Evolutionary conservation across 2,113 vertebrate genomes (phyloP), one percentile per base, ranked within the genome.

Genomic region (Oncorhynchus mykiss): DNA sequence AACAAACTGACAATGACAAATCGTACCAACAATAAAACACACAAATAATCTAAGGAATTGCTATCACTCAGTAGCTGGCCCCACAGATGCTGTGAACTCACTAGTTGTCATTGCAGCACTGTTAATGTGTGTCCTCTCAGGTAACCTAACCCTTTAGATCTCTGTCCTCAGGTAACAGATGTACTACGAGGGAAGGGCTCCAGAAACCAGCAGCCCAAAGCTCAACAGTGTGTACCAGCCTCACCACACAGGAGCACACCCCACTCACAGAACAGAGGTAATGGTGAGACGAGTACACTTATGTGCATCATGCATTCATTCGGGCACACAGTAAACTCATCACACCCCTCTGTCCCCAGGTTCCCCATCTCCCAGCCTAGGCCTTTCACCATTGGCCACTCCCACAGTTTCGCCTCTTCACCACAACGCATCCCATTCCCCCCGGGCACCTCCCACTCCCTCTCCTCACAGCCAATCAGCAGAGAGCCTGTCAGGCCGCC

Each of bases 131-230:
- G 68, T 48, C 45, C 45, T 51, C n/a, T 48, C 34, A 48, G 24
- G 24, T 25, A 64, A 64, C 11, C 22, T 11, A 3, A 13, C 9
- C 4, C 12, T 16, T n/a, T 69, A 12, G 9, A 48, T 64, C 24
- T 3, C 67, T 68, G 3, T 0, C 83, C 96, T 0, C 83, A 97
- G 96, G 95, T 94, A 64, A 91, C 94, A 59, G 96, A 97, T 89
- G 94, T 96, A 79, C 80, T 97, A 75, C 90, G 95, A 81, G 96
- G 96, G 6, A 96, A 95, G 82, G 93, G 92, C 20, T 89, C 92
- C 73, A 90, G 59, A 62, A 24, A 62, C 59, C 59, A 85, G 64
- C 79, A 75, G 62, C 71, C 83, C 22, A 91, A 84, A 87, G 65
- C 74, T 57, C 82, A 80, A 29, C 76, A 74, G 24, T 78, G 39